These are phyloP conservation scores for Melanophora roralis DNA, from an alignment of 2,888 invertebrate species.

Conservation along the genomic window DNA sequence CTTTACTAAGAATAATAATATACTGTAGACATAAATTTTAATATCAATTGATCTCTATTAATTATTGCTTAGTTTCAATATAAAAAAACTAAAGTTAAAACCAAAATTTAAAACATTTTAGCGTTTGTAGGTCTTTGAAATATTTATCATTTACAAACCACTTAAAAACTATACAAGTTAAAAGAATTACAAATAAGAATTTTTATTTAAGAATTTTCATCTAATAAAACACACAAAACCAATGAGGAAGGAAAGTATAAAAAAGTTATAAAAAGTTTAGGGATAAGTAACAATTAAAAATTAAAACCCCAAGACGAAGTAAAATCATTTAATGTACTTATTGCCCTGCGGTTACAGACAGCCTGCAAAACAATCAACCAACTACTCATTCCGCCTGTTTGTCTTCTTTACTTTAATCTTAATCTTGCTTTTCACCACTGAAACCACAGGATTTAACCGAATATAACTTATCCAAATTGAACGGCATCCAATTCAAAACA, in stretches of 20 bases:
- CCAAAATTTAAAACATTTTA: conserved; percentile 46
- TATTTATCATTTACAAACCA: conserved; percentile 40
- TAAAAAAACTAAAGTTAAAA: conserved; percentile 25
- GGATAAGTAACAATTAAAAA: conserved; percentile 53
- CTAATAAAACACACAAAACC: background rate
- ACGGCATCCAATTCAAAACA: conserved; percentile 27
- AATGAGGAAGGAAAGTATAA: background rate
- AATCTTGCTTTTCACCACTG: background rate
- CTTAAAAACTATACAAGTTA: conserved; percentile 10
- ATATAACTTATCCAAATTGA: conserved; percentile 33
- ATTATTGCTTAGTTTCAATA: conserved; percentile 20
- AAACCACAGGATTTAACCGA: conserved; percentile 29
- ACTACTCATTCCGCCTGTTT: background rate
- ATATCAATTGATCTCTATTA: too few relatives aligned
- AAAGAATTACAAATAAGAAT: conserved; percentile 9
- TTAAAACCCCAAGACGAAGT: conserved; percentile 46
- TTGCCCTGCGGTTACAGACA: conserved; percentile 58
- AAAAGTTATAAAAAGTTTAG: conserved; percentile 51
- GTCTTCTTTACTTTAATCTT: background rate
- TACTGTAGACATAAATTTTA: too few relatives aligned
- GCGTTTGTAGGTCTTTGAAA: conserved; percentile 44
- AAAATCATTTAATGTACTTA: conserved; percentile 53
- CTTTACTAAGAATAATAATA: too few relatives aligned
- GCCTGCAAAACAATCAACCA: background rate
- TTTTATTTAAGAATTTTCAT: background rate